These are phyloP conservation scores for Macroramphosus scolopax DNA, from an alignment of 2,797 vertebrate genomes.

Conservation along the genomic window DNA sequence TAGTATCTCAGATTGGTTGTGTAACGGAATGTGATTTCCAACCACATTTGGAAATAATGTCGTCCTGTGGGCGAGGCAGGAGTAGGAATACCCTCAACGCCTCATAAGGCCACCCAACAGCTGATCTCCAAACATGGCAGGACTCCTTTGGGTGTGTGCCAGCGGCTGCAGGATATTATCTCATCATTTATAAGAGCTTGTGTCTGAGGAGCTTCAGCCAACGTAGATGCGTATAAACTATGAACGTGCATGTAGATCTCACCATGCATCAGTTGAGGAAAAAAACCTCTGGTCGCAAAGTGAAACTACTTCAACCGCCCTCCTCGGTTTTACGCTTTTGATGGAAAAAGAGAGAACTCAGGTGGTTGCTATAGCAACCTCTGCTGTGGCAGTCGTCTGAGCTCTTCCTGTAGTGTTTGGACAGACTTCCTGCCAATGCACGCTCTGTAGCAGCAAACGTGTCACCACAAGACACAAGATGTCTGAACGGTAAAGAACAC, in stretches of 20 bases:
- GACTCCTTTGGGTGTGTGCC: background rate
- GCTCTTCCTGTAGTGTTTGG: slow-evolving; percentile 72
- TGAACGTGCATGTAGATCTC: no score
- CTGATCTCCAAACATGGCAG: slow-evolving; percentile 4
- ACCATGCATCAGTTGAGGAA: no score
- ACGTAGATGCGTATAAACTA: no score
- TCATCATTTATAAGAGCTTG: no score
- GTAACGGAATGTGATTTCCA: slow-evolving; percentile 73
- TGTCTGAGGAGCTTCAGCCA: no score
- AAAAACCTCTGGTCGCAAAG: no score
- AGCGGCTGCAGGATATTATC: no score
- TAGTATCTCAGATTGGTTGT: slow-evolving; percentile 49
- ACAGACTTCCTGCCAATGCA: slow-evolving; percentile 73
- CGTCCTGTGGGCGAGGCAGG: slow-evolving; percentile 25
- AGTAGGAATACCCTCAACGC: slow-evolving; percentile 49
- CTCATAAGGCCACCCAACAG: background rate
- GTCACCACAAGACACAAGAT: slow-evolving; percentile 65
- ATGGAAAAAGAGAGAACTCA: slow-evolving; percentile 42
- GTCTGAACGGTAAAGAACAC: slow-evolving; percentile 9
- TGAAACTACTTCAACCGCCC: no score
- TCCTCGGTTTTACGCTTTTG: no score
- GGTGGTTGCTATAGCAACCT: slow-evolving; percentile 47
- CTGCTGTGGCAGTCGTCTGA: slow-evolving; percentile 42
- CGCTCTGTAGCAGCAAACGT: slow-evolving; percentile 54
- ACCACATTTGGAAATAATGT: slow-evolving; percentile 53